Evolutionary conservation across 2,797 vertebrate genomes (phyloP), one percentile per base, ranked within the genome.

Genomic region (Phalloptychus januarius): DNA sequence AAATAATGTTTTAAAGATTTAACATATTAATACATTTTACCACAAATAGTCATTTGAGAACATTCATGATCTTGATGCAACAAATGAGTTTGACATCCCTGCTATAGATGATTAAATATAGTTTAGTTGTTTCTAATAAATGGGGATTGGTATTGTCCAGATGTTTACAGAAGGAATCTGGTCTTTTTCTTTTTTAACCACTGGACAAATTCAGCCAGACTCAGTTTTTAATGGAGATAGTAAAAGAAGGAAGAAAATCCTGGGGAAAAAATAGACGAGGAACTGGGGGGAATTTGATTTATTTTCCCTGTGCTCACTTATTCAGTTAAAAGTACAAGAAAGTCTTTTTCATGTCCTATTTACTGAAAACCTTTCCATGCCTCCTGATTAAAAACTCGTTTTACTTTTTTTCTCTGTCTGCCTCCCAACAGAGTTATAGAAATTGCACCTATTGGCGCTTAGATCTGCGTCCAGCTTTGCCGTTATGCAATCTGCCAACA

Each of bases 401-500:
- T 76, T 69, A 72, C 67, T 20, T 52, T 79, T 52, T 50, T 10
- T 11, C 63, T 76, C 77, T 20, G 72, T 11, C 15, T 1, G 15
- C 20, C 38, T 52, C 48, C 46, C 28, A 48, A 20, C 10, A 56
- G 36, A 58, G 46, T 18, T 44, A 54, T 36, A 36, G 33, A 78
- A 82, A 67, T 50, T 28, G 10, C 18, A 81, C 82, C 81, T 44
- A 31, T 70, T 4, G 48, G 78, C 81, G 74, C 80, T 78, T 2
- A 69, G 61, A 71, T 38, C 52, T 10, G 76, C 67, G 52, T 74
- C 77, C 76, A 83, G 42, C 74, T 72, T 69, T 3, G 31, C 87
- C 85, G 77, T 90, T 79, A 87, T 80, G 85, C 76, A 85, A 88
- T 78, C 85, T 79, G 83, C 84, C 84, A 87, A 83, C 81, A 86